Conservation (phyloP, 1,140 invertebrate genomes). For the Papilio xuthus region DNA sequence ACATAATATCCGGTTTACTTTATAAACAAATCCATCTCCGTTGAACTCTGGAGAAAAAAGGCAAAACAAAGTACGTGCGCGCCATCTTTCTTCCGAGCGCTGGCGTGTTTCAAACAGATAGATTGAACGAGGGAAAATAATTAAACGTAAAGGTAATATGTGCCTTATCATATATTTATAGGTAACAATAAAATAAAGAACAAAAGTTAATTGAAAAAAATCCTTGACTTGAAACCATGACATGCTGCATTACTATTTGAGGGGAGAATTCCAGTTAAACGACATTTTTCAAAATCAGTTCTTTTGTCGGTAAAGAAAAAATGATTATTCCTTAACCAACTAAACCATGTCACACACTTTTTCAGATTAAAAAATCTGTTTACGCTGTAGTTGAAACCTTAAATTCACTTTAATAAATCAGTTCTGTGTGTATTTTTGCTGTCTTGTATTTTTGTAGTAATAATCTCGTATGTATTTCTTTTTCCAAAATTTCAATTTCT, state of each 20-base stretch:
- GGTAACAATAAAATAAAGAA: not conserved
- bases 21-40: constrained; percentile 22
- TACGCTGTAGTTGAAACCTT: too few relatives aligned
- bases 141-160: not conserved
- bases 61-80: not conserved
- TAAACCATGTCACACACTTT: too few relatives aligned
- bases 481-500: too few relatives aligned
- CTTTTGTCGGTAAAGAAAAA: too few relatives aligned
- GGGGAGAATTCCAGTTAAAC: not conserved
- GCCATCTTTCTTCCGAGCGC: not conserved
- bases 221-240: not conserved
- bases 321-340: too few relatives aligned
- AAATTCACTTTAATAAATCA: too few relatives aligned
- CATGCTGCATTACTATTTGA: not conserved
- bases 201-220: not conserved
- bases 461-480: too few relatives aligned
- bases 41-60: constrained; percentile 14
- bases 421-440: too few relatives aligned
- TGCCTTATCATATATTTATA: not conserved
- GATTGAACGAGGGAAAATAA: constrained; percentile 15
- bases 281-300: not conserved
- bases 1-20: constrained; percentile 22
- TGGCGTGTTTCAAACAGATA: not conserved
- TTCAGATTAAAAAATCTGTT: too few relatives aligned
- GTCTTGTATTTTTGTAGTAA: too few relatives aligned